A percentile compares a stretch with the other conserved stretches of the same genome.
Evolutionary conservation across 2,797 vertebrate species (phyloP).

Genomic region (Threskiornis aethiopicus): DNA sequence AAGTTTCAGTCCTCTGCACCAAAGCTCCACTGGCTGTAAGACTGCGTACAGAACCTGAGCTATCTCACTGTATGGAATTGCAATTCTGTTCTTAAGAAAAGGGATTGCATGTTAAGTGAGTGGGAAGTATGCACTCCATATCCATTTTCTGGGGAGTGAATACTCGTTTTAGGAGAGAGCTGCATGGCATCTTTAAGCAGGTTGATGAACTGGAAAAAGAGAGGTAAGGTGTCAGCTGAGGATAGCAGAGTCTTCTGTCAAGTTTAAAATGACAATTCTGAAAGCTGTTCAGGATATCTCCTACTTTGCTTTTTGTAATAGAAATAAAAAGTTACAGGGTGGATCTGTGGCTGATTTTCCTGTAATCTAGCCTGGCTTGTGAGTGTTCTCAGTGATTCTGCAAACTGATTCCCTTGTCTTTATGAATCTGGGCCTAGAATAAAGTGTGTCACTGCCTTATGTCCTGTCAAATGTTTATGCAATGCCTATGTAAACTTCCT

Average conservation of each 20-base stretch:
- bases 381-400: neutral
- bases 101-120: too few relatives aligned
- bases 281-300: neutral
- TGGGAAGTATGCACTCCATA: neutral
- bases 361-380: neutral
- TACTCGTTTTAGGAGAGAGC: neutral
- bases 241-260: neutral
- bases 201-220: neutral
- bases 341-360: neutral
- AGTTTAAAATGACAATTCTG: neutral
- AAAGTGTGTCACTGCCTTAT: neutral
- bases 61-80: fast-evolving
- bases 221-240: neutral
- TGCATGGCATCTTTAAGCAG: neutral
- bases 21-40: neutral
- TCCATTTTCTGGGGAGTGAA: neutral
- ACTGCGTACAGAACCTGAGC: neutral
- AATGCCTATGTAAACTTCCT: neutral
- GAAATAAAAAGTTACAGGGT: neutral
- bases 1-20: neutral
- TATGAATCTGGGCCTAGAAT: neutral
- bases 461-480: neutral
- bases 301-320: neutral
- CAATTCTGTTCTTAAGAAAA: neutral
- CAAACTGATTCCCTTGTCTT: neutral